phyloP scores from a whole-genome alignment of 2,797 vertebrate genomes.

The Erethizon dorsatum region DNA sequence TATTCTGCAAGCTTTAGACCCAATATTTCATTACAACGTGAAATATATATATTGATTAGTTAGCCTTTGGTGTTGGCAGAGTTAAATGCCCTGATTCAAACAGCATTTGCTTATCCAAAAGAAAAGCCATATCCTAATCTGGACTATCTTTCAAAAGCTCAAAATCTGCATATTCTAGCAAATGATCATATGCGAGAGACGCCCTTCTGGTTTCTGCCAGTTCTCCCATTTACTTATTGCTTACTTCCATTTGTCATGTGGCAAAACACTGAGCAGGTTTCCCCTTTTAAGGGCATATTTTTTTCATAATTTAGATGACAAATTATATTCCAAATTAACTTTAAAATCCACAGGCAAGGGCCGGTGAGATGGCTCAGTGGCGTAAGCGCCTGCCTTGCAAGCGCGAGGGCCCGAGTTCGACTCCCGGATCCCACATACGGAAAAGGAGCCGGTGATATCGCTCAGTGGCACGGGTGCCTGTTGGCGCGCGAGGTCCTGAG shows the following conservation, averaged over 20 bases:
- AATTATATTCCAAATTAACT: conserved; percentile 75
- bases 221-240: conserved; percentile 66
- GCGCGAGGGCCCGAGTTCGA: too few species aligned
- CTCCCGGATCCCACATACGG: too few species aligned
- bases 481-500: too few species aligned
- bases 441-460: too few species aligned
- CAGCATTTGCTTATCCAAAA: conserved; percentile 26
- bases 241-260: conserved; percentile 46
- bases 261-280: conserved; percentile 39
- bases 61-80: conserved; percentile 33
- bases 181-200: background rate
- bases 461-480: too few species aligned
- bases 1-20: background rate
- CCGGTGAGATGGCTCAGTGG: too few species aligned
- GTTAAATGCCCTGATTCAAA: conserved; percentile 64
- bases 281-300: conserved; percentile 74
- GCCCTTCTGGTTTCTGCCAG: conserved; percentile 59
- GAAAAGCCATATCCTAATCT: conserved; percentile 57
- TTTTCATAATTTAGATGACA: conserved; percentile 68
- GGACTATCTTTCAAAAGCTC: conserved; percentile 67
- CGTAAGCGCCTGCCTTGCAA: too few species aligned
- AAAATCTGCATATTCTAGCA: conserved; percentile 53
- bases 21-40: conserved; percentile 35
- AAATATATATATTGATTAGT: conserved; percentile 48
- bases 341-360: conserved; percentile 69